Evolutionary conservation across 2,797 vertebrate species (phyloP), one percentile per base, ranked within the genome.

Genomic region (Sebastolobus alascanus): DNA sequence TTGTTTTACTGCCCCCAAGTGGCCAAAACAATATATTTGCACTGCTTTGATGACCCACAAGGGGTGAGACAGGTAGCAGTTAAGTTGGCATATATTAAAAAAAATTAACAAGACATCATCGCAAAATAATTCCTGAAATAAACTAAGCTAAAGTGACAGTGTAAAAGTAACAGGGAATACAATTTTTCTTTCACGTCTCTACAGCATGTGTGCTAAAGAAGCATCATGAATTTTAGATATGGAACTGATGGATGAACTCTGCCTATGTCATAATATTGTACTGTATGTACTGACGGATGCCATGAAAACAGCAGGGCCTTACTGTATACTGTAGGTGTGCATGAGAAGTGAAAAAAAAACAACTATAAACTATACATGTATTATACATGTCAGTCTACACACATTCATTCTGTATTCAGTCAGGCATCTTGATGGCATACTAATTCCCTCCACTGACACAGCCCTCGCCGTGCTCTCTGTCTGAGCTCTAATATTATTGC

Each of bases 321-420:
- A 31, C 2, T 43, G 40, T 43, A 43, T 43, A 43, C 14, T 43
- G 40, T 43, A 22, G 2, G 31, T 55, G 10, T 20, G 55, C 18
- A n/a, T 29, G 60, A 20, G n/a, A 29, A 71, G 35, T 40, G 60
- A 9, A 67, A 81, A 25, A 64, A 81, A 73, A 77, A 9, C 75
- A 27, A 56, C 50, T 37, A 22, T 22, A 73, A 46, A 43, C 14
- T 43, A 14, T 43, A 14, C 16, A 65, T 88, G 43, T 76, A 87
- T 88, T 68, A 86, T 68, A 84, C 65, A 88, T 86, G 73, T 87
- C 80, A 75, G 40, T 77, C 68, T 37, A 16, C 69, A 50, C 33
- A 50, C 0, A 0, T 73, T 83, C 63, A 79, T 83, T 75, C 59
- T 40, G 69, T 77, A 89, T 91, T 91, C 79, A 82, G 74, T 50